Evolutionary conservation across 2,113 vertebrate genomes (phyloP).

Genomic region (Megaceryle maxima): DNA sequence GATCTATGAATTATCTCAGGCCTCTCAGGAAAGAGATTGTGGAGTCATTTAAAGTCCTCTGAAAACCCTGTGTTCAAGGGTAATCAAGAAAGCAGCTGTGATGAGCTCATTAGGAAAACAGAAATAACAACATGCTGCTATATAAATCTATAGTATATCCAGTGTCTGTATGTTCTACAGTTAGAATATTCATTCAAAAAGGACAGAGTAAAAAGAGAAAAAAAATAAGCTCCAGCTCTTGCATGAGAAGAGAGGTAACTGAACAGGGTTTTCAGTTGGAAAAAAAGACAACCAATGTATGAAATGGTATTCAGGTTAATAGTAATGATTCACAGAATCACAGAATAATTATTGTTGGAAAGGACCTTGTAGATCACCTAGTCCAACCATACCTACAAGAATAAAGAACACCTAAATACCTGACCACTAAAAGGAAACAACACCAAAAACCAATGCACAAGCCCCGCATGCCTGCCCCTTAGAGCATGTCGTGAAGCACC

Average conservation of each 20-base stretch:
- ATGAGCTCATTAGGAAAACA: constrained; percentile 20
- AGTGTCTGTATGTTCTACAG: not conserved
- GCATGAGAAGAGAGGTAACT: not conserved
- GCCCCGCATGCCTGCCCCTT: too few species aligned
- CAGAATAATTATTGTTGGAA: too few species aligned
- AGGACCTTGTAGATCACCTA: too few species aligned
- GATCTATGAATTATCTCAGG: not conserved
- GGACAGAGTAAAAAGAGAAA: not conserved
- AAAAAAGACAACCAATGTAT: not conserved
- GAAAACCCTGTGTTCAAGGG: constrained; percentile 13
- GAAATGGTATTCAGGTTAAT: not conserved
- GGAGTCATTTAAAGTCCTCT: not conserved
- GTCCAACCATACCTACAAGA: too few species aligned
- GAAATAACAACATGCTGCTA: constrained; percentile 9
- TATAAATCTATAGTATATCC: not conserved
- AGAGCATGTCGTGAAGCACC: too few species aligned
- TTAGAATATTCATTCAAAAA: not conserved
- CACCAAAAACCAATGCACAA: too few species aligned
- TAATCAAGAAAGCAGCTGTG: constrained; percentile 38
- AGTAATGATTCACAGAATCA: not conserved
- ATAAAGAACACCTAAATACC: too few species aligned
- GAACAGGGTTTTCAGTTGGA: not conserved
- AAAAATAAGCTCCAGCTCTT: not conserved
- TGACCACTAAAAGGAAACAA: too few species aligned
- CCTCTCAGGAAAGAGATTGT: not conserved